Conservation (phyloP, 2,113 vertebrate species). For the Hippolais icterina region DNA sequence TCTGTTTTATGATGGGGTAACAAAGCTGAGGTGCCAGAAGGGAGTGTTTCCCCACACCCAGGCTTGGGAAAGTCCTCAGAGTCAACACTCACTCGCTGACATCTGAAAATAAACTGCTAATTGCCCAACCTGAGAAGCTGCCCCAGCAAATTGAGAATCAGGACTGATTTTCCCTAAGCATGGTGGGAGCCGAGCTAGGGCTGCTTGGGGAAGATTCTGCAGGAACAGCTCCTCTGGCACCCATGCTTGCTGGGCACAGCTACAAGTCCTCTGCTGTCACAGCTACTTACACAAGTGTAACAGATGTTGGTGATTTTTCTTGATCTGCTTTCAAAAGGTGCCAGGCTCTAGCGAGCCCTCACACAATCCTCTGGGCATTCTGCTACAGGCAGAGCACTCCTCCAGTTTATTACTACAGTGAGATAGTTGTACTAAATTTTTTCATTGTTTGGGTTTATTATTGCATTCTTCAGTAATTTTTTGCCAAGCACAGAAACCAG, state of each 20-base stretch:
- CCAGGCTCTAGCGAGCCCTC: neutral
- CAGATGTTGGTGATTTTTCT: neutral
- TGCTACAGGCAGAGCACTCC: neutral
- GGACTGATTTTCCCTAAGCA: neutral
- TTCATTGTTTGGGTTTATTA: neutral
- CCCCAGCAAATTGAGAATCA: neutral
- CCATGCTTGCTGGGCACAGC: neutral
- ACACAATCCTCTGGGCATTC: neutral
- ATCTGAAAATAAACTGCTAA: neutral
- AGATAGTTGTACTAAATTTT: neutral
- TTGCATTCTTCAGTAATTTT: neutral
- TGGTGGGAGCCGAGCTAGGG: neutral
- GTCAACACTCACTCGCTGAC: neutral
- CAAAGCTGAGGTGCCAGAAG: neutral
- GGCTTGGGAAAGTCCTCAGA: neutral
- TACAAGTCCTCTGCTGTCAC: neutral
- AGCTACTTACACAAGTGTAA: neutral
- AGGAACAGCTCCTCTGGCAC: neutral
- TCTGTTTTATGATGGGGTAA: neutral
- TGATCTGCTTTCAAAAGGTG: neutral
- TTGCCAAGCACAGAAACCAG: neutral
- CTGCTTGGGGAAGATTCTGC: neutral
- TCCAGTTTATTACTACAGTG: neutral
- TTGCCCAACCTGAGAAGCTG: neutral
- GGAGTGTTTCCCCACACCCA: neutral